Evolutionary conservation across 2,888 invertebrate species (phyloP), one percentile per base, ranked within the genome.

Genomic region (Phyto melanocephala): DNA sequence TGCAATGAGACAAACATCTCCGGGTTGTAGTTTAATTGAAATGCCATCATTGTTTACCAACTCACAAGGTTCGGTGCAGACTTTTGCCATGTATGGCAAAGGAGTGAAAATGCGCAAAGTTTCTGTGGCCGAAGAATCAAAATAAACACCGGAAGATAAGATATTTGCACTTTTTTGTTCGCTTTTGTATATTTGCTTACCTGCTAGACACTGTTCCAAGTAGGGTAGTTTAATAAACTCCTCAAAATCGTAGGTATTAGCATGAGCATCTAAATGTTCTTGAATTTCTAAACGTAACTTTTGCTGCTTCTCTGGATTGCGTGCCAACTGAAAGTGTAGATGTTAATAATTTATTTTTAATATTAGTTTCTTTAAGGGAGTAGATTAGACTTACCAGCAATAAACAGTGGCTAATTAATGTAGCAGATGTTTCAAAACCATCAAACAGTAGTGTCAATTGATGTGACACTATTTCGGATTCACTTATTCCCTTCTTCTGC

Each of bases 401-500:
- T 13, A 88, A 77, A 20, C 86, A 86, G 58, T 87, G 86, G 5
- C 86, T 80, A 33, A 88, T 86, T 4, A 86, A 60, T 22, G 85
- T 77, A n/a, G 87, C 86, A 2, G 87, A 86, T 13, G 88, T 87
- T 74, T 87, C 87, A 52, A 86, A 87, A 8, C 87, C 88, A 76
- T 89, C 88, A 24, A 87, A 71, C 17, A 87, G 77, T 33, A 88
- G 84, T 2, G 88, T 87, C 1, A 87, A 83, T 0, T 85, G 85
- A 70, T 87, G 87, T 4, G 86, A 86, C 0, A 87, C 83, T 42
- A 88, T 80, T 17, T 87, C 85, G 2, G 71, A 22, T 7, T 72
- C 65, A 2, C 71, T 74, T 13, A 81, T 45, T 1, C 63, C 63
- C 24, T 68, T 77, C 22, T 62, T 77, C 15, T 62, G 28, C 15